Evolutionary conservation across 2,888 invertebrate species (phyloP).

Genomic region (Macrophya annulata): DNA sequence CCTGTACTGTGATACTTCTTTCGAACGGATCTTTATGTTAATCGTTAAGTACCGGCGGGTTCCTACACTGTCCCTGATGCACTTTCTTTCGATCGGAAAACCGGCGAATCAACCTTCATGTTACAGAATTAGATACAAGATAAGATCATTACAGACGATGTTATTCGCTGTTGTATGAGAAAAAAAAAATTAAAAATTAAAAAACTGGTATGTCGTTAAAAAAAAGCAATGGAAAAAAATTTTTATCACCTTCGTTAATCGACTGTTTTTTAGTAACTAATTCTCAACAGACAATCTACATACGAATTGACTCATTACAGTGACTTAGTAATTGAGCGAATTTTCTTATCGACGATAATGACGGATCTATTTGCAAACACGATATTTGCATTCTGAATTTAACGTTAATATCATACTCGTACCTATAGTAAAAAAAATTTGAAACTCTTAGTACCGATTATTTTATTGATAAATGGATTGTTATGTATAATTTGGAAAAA

Average conservation of each 20-base stretch:
- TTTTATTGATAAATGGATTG: neutral
- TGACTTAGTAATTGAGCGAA: neutral
- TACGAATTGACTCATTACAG: neutral
- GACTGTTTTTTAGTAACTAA: neutral
- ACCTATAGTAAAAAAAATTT: neutral
- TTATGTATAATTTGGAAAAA: neutral
- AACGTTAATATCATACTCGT: neutral
- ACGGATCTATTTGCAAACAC: neutral
- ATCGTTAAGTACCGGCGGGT: constrained; percentile 7
- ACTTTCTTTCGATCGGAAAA: constrained; percentile 25
- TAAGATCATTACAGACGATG: neutral
- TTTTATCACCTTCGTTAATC: neutral
- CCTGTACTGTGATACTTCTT: constrained; percentile 34
- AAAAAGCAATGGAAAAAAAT: neutral
- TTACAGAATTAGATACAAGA: neutral
- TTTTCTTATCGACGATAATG: neutral
- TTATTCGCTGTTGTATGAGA: neutral
- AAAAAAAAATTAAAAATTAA: neutral
- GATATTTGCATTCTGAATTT: neutral
- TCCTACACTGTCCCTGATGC: constrained; percentile 13
- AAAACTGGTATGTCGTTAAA: neutral
- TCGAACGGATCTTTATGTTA: constrained; percentile 36
- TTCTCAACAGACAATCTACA: neutral
- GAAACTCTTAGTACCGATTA: neutral
- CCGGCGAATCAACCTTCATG: neutral